Conservation (phyloP, 2,888 invertebrate genomes). For the Habrosyne pyritoides region DNA sequence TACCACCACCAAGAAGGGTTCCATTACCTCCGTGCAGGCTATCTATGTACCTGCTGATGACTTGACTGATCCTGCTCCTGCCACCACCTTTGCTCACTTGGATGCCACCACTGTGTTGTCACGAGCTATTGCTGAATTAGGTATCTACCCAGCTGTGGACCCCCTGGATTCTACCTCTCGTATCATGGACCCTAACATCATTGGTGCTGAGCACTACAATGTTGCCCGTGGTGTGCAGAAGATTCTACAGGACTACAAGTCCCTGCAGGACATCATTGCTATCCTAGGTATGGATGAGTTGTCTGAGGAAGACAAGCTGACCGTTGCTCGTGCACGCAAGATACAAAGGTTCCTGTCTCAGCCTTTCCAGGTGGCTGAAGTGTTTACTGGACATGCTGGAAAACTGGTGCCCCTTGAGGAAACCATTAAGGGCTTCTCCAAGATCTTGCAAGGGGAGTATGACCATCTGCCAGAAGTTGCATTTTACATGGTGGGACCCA, state of each 20-base stretch:
- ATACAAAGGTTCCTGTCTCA: constrained; percentile 96
- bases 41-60: constrained; percentile 98
- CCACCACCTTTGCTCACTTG: constrained; percentile 97
- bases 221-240: constrained; percentile 96
- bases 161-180: constrained; percentile 97
- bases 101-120: constrained; percentile 98
- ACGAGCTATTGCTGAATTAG: constrained; percentile 95
- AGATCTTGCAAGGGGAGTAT: constrained; percentile 90
- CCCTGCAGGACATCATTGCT: constrained; percentile 94
- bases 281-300: constrained; percentile 88
- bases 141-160: constrained; percentile 97
- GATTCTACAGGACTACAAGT: constrained; percentile 93
- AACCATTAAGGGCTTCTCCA: constrained; percentile 93
- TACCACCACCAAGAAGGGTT: constrained; percentile 97
- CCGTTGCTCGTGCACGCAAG: constrained; percentile 94
- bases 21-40: constrained; percentile 97
- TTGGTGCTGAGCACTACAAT: constrained; percentile 94
- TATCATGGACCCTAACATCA: constrained; percentile 96
- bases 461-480: constrained; percentile 95
- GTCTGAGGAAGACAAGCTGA: constrained; percentile 91
- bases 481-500: constrained; percentile 96
- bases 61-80: constrained; percentile 97
- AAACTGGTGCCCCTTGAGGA: constrained; percentile 93
- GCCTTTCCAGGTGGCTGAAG: constrained; percentile 95
- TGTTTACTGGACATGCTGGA: constrained; percentile 94